A percentile compares a stretch with the other conserved stretches of the same genome.
phyloP scores from a whole-genome alignment of 2,113 vertebrate genomes.

The Halcyon malimbica region DNA sequence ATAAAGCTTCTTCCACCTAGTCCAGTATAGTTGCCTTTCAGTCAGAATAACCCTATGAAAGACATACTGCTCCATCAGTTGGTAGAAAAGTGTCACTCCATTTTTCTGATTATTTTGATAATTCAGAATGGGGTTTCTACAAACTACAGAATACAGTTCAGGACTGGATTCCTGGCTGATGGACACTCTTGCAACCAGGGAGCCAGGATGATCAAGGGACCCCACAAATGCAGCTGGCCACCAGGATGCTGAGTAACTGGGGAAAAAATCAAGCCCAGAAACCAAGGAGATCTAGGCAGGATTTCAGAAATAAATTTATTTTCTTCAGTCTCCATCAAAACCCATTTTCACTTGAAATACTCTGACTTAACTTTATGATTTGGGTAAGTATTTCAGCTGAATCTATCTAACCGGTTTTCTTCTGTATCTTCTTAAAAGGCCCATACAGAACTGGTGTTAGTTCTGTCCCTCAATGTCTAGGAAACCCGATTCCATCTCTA shows the following conservation, averaged over 20 bases:
- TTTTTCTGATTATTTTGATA: not conserved
- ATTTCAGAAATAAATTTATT: not conserved
- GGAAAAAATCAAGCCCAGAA: not conserved
- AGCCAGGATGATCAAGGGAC: not conserved
- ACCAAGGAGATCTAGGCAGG: not conserved
- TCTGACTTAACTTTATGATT: not conserved
- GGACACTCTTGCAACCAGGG: not conserved
- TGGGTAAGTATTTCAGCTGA: not conserved
- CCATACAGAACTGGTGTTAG: not conserved
- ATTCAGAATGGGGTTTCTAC: not conserved
- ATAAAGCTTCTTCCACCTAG: not conserved
- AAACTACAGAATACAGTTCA: not conserved
- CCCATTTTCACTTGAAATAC: not conserved
- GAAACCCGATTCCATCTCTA: not conserved
- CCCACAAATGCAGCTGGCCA: not conserved
- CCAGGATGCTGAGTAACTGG: not conserved
- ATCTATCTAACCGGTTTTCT: not conserved
- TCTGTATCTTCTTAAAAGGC: not conserved
- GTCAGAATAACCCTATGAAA: not conserved
- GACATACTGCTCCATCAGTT: not conserved
- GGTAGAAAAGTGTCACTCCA: not conserved
- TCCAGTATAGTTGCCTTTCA: not conserved
- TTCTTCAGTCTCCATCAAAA: not conserved
- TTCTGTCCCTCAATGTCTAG: not conserved
- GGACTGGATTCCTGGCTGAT: not conserved